A percentile compares a stretch with the other conserved stretches of the same genome.
phyloP scores from a whole-genome alignment of 37 sponge, comb jelly and placozoan genomes.

The Geodia barretti region DNA sequence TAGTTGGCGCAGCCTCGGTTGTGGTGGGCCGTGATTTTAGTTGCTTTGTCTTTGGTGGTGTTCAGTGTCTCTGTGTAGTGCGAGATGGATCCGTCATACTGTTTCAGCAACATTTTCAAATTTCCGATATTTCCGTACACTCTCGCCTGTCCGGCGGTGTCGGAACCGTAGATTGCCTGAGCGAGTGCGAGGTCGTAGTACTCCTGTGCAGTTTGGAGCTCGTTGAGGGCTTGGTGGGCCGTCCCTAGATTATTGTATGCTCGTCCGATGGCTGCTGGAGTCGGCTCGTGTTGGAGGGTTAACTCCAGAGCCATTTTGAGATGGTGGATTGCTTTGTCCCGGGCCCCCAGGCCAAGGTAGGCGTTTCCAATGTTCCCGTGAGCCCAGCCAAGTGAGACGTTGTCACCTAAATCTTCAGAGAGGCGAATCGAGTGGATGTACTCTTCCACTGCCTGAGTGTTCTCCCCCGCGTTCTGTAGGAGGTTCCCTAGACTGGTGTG shows the following conservation, averaged over 20 bases:
- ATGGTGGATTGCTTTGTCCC: slow-evolving; percentile 60
- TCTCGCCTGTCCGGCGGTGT: slow-evolving; percentile 60
- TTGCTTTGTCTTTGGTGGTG: slow-evolving; percentile 48
- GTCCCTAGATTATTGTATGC: slow-evolving; percentile 75
- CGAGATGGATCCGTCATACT: slow-evolving; percentile 39
- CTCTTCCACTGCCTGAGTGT: slow-evolving; percentile 42
- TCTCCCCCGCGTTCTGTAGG: slow-evolving; percentile 57
- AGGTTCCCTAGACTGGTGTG: slow-evolving; percentile 64
- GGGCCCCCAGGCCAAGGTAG: slow-evolving; percentile 48
- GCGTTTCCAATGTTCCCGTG: slow-evolving; percentile 84
- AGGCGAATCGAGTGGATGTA: slow-evolving; percentile 41
- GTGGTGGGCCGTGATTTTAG: slow-evolving; percentile 59
- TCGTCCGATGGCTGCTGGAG: slow-evolving; percentile 62
- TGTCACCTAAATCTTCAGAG: slow-evolving; percentile 45
- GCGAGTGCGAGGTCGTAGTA: slow-evolving; percentile 68
- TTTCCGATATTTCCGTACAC: slow-evolving; percentile 79
- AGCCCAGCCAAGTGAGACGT: slow-evolving; percentile 60
- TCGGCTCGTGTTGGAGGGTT: slow-evolving; percentile 45
- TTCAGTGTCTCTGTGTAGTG: slow-evolving; percentile 69
- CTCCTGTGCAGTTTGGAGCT: slow-evolving; percentile 50
- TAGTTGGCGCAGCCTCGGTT: slow-evolving; percentile 74
- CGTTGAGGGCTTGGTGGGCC: slow-evolving; percentile 56
- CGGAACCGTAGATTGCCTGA: slow-evolving; percentile 73
- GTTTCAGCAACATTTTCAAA: slow-evolving; percentile 54
- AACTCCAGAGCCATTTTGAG: slow-evolving; percentile 44